Evolutionary conservation across 2,113 vertebrate genomes (phyloP).

Genomic region (Equus quagga): DNA sequence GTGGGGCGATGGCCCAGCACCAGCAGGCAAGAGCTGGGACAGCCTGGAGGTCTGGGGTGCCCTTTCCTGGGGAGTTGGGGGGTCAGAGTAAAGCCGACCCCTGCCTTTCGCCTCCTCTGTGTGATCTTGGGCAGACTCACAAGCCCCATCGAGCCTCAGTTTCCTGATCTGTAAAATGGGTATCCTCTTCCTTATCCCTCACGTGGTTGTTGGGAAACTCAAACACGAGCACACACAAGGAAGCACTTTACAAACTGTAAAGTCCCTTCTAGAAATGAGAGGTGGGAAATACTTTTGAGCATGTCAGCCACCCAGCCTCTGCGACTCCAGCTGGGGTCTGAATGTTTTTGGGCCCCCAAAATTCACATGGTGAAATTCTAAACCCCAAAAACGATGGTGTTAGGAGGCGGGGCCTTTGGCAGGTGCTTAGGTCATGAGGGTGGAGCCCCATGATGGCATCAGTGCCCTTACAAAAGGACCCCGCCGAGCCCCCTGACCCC

Average conservation of each 20-base stretch:
- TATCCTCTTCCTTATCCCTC: neutral
- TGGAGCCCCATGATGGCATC: neutral
- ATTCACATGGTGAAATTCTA: neutral
- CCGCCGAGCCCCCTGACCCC: too few relatives aligned
- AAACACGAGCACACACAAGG: neutral
- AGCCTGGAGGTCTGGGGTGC: fast-evolving
- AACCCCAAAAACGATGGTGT: neutral
- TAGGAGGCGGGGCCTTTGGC: neutral
- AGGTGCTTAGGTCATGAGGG: neutral
- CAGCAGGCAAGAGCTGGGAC: neutral
- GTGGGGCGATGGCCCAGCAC: neutral
- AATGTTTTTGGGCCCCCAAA: neutral
- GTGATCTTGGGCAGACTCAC: neutral
- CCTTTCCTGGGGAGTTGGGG: neutral
- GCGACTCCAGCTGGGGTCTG: neutral
- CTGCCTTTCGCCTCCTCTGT: neutral
- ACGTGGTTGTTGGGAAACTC: neutral
- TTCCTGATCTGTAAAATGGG: neutral
- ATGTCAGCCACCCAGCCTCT: fast-evolving
- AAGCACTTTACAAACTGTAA: neutral
- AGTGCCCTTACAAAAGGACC: neutral
- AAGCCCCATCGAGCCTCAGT: neutral
- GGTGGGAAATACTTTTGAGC: neutral
- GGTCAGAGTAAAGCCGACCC: neutral
- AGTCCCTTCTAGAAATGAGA: neutral